Evolutionary conservation across 1,140 invertebrate species (phyloP), one percentile per base, ranked within the genome.

Genomic region (Halesus radiatus): DNA sequence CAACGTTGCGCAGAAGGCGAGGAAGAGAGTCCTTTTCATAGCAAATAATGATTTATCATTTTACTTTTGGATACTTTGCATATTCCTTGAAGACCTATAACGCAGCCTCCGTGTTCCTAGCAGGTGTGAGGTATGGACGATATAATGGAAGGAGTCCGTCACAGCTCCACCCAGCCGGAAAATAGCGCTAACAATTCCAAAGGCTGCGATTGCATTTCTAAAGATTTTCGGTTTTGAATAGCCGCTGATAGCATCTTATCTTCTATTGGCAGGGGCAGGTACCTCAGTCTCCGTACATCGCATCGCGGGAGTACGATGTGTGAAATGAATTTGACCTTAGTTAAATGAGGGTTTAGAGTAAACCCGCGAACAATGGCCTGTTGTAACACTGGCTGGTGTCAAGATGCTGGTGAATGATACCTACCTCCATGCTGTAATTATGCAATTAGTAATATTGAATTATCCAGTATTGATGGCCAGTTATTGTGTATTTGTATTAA

Each of bases 301-400:
- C 45, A 52, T 26, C 68, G 45, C 68, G 68, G 18, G 68, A 52
- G 68, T 72, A 72, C 68, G 20, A 72, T 72, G 68, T 72, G 68
- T 72, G 32, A 72, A 72, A 72, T 72, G 52, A 72, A 72, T 72
- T 72, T 72, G 68, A 72, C 68, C 68, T 72, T 72, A 50, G 18
- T 22, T 20, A 72, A 50, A 50, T 23, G 68, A 52, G 68, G 68
- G 8, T 52, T 16, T 72, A 15, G 20, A 72, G 8, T 52, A 50
- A 70, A 70, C 50, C 4, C 18, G 4, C 62, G 1, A 72, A 72
- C 68, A 52, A 72, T 72, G 68, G 32, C 20, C 29, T 37, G 62
- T 66, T 37, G 20, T 32, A 22, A 32, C 62, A 26, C 54, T 8
- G 32, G 32, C 32, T 7, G 22, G 22, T 26, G 23, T 64, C 22